These are phyloP conservation scores for Sebastes schlegelii DNA, from an alignment of 2,113 vertebrate genomes.

Conservation along the genomic window DNA sequence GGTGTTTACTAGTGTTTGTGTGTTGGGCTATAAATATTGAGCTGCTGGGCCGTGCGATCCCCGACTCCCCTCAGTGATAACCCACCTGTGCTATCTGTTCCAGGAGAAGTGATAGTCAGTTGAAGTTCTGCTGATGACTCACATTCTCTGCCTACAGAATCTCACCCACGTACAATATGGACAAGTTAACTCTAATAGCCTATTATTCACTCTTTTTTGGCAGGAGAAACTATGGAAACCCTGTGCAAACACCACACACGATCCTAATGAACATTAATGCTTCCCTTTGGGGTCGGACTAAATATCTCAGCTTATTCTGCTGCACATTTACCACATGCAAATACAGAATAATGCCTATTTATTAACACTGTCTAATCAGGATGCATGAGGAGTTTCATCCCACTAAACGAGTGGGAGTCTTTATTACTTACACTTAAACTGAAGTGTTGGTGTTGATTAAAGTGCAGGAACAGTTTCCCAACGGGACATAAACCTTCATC, in stretches of 20 bases:
- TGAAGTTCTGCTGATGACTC: slow-evolving; percentile 62
- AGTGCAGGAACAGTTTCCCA: slow-evolving; percentile 9
- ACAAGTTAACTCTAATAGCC: slow-evolving; percentile 44
- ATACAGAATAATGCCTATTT: not conserved
- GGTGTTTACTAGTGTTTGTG: slow-evolving; percentile 38
- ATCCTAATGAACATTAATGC: slow-evolving; percentile 1
- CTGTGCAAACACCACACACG: slow-evolving; percentile 36
- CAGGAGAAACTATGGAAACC: slow-evolving; percentile 40
- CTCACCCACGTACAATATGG: slow-evolving; percentile 60
- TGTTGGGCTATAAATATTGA: slow-evolving; percentile 34
- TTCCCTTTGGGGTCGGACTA: not conserved
- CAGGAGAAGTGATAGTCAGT: slow-evolving; percentile 46
- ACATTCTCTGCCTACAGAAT: slow-evolving; percentile 62
- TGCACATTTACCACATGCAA: not conserved
- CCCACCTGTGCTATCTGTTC: slow-evolving; percentile 33
- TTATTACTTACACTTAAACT: slow-evolving; percentile 19
- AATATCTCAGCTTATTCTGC: not conserved
- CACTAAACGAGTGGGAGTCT: slow-evolving; percentile 6
- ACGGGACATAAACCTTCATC: not conserved
- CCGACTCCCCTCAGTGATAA: slow-evolving; percentile 8
- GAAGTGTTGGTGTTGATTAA: slow-evolving; percentile 3
- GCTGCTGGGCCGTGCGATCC: slow-evolving; percentile 10
- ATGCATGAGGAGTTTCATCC: not conserved
- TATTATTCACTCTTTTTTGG: slow-evolving; percentile 59
- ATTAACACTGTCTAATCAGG: not conserved